Evolutionary conservation across 2,888 invertebrate species (phyloP).

Genomic region (Polietes domitor): DNA sequence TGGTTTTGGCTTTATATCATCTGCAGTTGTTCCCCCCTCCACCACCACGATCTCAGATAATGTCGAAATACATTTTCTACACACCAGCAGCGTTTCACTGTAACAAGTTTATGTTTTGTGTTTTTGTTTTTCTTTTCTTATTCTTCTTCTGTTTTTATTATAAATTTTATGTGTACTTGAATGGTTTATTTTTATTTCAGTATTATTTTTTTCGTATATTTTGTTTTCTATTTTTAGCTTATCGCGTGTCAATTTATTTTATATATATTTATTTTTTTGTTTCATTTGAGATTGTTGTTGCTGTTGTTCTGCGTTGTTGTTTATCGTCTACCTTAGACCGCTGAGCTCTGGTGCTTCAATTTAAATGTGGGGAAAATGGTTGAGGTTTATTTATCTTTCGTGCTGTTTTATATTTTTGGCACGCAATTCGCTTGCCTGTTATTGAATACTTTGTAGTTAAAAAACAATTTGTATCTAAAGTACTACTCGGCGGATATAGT

Average conservation of each 20-base stretch:
- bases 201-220: neutral
- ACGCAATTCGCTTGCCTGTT: neutral
- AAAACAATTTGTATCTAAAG: neutral
- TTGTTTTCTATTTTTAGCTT: constrained; percentile 21
- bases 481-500: neutral
- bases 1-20: neutral
- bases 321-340: neutral
- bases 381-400: neutral
- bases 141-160: no score
- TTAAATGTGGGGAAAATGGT: neutral
- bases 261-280: neutral
- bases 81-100: no score
- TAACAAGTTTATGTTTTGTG: neutral
- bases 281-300: neutral
- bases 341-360: neutral
- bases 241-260: constrained; percentile 30
- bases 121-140: neutral
- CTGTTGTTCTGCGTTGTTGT: neutral
- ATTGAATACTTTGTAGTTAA: constrained; percentile 1
- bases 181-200: constrained; percentile 3
- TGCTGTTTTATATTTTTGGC: constrained; percentile 3
- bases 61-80: neutral
- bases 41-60: neutral
- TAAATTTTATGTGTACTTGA: neutral
- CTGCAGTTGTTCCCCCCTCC: neutral